Evolutionary conservation across 2,888 invertebrate genomes (phyloP), one percentile per base, ranked within the genome.

Genomic region (Dynastes hyllus): DNA sequence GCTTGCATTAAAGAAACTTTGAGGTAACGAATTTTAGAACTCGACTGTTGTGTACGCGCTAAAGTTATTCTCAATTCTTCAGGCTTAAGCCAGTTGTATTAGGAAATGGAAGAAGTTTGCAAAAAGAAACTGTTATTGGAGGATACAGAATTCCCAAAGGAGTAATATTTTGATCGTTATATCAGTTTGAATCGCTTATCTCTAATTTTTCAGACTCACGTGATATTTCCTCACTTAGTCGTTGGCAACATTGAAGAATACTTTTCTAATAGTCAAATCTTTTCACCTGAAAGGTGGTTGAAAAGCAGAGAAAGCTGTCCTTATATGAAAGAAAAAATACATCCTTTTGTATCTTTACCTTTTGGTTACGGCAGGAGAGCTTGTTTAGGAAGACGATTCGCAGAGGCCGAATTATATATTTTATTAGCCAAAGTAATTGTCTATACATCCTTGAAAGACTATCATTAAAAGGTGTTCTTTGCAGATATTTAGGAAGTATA

Each of bases 31-130:
- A 40, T 76, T 76, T 22, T n/a, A 66, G 5, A 58, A n/a, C 11
- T 32, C 0, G 8, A 11, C 11, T 45, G 11, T 2, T 55, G 16
- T n/a, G 13, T 16, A 55, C n/a, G n/a, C 0, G 2, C 4, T 22
- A 58, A n/a, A 55, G 4, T 16, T 11, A 22, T 5, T 55, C 55
- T 8, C 45, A 45, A 45, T 45, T 16, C 6, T 65, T 76, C 86
- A 95, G 96, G 86, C 93, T 96, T 89, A 94, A 94, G 87, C 96
- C 96, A 8, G 95, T 96, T 16, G 95, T 95, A 81, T 92, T 95
- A 85, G 96, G 95, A 55, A 95, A 96, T 84, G 94, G 95, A 4
- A 91, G 96, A 83, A 94, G 93, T 85, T 91, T 95, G 75, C 94
- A 95, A 87, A 92, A 93, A 8, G 94, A 96, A 87, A 90, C 95